These are phyloP conservation scores for Morus bassanus DNA, from an alignment of 2,797 vertebrate species.

Conservation along the genomic window DNA sequence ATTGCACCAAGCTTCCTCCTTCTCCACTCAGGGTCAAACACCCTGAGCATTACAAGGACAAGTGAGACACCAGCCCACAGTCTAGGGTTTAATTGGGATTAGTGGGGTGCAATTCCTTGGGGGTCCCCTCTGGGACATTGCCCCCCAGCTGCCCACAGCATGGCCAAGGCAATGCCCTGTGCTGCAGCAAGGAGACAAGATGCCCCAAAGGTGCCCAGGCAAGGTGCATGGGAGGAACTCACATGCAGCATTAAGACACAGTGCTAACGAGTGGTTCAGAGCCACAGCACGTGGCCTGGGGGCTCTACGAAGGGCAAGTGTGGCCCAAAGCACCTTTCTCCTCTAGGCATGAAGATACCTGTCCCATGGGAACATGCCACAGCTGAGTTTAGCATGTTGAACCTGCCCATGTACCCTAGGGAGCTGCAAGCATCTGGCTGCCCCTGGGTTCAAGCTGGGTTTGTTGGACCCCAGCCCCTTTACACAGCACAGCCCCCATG, in stretches of 20 bases:
- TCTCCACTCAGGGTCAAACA: background rate
- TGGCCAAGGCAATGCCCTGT: rapidly evolving
- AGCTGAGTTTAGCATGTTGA: background rate
- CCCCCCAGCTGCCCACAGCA: rapidly evolving
- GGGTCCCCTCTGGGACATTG: background rate
- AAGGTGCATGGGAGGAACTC: background rate
- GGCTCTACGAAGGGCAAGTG: background rate
- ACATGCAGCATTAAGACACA: background rate
- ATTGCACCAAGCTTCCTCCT: background rate
- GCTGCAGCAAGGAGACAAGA: background rate
- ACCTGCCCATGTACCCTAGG: background rate
- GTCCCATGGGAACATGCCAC: background rate
- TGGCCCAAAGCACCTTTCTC: background rate
- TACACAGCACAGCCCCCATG: rapidly evolving
- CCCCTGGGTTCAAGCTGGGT: background rate
- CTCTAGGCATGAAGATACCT: background rate
- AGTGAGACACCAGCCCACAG: background rate
- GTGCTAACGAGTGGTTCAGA: rapidly evolving
- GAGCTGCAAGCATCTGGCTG: background rate
- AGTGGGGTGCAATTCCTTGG: background rate
- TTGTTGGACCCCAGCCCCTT: background rate
- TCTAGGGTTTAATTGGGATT: background rate
- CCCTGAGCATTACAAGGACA: background rate
- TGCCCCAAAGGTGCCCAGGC: background rate
- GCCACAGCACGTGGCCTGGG: background rate